These are phyloP conservation scores for Chitala chitala DNA, from an alignment of 2,113 vertebrate genomes.

Conservation along the genomic window DNA sequence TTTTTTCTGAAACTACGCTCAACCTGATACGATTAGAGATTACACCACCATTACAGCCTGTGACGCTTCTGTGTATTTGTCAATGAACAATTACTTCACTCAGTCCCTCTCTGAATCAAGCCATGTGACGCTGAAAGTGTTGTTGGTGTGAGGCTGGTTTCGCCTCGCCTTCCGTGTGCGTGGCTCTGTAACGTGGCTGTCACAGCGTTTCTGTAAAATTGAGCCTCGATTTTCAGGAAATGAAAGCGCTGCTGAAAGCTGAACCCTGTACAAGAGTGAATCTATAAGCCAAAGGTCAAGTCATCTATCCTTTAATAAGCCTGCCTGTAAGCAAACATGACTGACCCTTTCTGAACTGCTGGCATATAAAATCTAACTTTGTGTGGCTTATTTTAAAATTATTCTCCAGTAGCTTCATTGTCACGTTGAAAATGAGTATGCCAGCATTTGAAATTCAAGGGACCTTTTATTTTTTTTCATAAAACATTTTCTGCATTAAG, in stretches of 20 bases:
- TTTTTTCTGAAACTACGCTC: not conserved
- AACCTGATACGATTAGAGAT: not conserved
- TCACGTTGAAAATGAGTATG: slow-evolving; percentile 20
- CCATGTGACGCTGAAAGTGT: too few relatives aligned
- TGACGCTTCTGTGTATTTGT: too few relatives aligned
- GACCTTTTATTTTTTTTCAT: slow-evolving; percentile 17
- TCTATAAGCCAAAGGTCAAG: not conserved
- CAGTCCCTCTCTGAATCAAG: too few relatives aligned
- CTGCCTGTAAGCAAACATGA: slow-evolving; percentile 42
- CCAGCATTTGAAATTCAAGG: slow-evolving; percentile 20
- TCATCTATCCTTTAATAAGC: slow-evolving; percentile 42
- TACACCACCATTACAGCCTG: not conserved
- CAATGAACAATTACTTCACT: too few relatives aligned
- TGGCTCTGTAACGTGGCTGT: too few relatives aligned
- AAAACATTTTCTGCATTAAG: slow-evolving; percentile 11
- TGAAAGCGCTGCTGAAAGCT: not conserved
- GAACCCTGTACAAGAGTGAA: not conserved
- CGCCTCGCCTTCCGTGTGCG: too few relatives aligned
- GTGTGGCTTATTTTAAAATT: slow-evolving; percentile 47
- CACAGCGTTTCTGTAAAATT: too few relatives aligned
- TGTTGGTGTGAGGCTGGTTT: too few relatives aligned
- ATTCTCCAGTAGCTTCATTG: slow-evolving; percentile 8
- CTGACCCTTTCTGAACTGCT: slow-evolving; percentile 47
- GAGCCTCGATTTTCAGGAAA: not conserved
- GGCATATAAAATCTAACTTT: slow-evolving; percentile 44